phyloP scores from a whole-genome alignment of 2,113 vertebrate species.

The Callaeas wilsoni region DNA sequence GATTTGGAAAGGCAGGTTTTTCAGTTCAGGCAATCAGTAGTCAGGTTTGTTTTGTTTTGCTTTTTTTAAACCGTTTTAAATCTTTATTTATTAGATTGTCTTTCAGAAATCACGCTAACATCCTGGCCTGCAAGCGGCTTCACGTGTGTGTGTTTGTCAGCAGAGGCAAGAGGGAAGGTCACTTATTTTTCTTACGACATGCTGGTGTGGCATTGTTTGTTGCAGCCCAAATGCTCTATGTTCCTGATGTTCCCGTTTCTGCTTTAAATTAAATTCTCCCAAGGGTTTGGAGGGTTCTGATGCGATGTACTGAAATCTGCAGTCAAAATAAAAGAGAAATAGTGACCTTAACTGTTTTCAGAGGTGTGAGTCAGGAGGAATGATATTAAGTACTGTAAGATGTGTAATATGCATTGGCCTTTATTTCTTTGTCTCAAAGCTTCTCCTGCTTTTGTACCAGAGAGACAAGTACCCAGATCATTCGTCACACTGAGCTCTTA shows the following conservation, averaged over 20 bases:
- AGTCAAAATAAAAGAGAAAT: background rate
- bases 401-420: background rate
- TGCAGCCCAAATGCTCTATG: background rate
- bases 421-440: constrained; percentile 53
- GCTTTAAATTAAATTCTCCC: background rate
- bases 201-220: background rate
- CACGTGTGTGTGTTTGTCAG: background rate
- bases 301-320: background rate
- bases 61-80: background rate
- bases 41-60: background rate
- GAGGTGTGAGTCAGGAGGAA: background rate
- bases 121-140: background rate
- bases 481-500: background rate
- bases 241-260: background rate
- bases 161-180: background rate
- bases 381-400: background rate
- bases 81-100: background rate
- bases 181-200: background rate
- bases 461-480: constrained; percentile 11
- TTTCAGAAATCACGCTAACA: background rate
- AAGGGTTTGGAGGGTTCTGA: background rate
- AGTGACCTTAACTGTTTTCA: constrained; percentile 15
- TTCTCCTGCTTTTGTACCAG: constrained; percentile 1
- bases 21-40: background rate
- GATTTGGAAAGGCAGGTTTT: constrained; percentile 10